Base-by-base conservation (phyloP, 1,140 invertebrate genomes). In the Achatina immaculata region DNA sequence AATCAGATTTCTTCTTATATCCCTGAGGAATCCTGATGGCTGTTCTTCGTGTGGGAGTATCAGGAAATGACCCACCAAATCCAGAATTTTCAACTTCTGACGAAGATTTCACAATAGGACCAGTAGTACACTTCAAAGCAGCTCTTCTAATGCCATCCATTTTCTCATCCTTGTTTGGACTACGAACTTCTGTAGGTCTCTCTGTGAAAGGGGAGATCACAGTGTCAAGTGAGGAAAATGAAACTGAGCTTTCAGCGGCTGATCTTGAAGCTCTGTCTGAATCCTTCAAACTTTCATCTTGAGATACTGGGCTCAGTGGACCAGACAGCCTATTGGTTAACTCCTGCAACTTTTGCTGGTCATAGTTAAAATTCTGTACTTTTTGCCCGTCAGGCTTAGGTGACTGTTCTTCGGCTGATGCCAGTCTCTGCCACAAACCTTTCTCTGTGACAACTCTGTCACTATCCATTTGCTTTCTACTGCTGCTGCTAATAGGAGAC, bases 161-260 rank as follows among this genome's bases (percentile, higher is more conserved):
- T n/a, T 28, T 71, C 7, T 45, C 68, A 71, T 71, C 36, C 34
- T 71, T 71, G 24, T 34, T 62, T 62, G 58, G 58, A 62, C 58
- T 62, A 2, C 28, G 28, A 28, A 51, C 1, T n/a, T 73, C 38
- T 31, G 31, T 3, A 36, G 51, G 31, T 75, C 28, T 75, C 4
- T 62, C 38, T 48, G 11, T 40, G 42, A 45, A 43, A 43, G 58
- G 65, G 28, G 76, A 69, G n/a, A 78, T 38, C 3, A 78, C 76
- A 9, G 76, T 78, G 40, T 78, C 76, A 16, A 69, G 43, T 21
- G 76, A 78, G 28, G 76, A 78, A 38, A 68, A 78, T 45, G 76
- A 78, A 24, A 78, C 62, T 24, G 65, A 78, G 28, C 76, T 78
- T 1, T 78, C 76, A 68, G 40, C 38, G 48, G 36, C 42, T 42